Conservation (phyloP, 2,113 vertebrate species). For the Oplegnathus fasciatus region DNA sequence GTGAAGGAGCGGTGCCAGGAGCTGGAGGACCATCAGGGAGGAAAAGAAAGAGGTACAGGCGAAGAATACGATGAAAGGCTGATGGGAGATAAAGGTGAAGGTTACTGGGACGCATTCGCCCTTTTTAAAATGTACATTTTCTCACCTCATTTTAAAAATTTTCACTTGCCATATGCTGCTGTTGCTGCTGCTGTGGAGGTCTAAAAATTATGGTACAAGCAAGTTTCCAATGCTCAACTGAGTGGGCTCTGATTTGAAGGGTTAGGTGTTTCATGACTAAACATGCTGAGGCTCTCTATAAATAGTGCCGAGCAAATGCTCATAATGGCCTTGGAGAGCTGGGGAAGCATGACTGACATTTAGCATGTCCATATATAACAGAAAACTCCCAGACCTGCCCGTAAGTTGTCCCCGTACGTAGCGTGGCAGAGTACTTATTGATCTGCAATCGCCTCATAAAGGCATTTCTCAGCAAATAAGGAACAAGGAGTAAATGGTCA, state of each 20-base stretch:
- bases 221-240: slow-evolving; percentile 42
- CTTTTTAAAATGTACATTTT: slow-evolving; percentile 31
- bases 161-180: slow-evolving; percentile 20
- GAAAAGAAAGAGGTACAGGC: slow-evolving; percentile 35
- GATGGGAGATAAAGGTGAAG: slow-evolving; percentile 53
- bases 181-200: slow-evolving; percentile 20
- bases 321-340: slow-evolving; percentile 72
- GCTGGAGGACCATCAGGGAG: slow-evolving; percentile 33
- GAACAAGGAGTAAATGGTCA: slow-evolving; percentile 51
- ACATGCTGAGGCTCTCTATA: slow-evolving; percentile 75
- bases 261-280: slow-evolving; percentile 79
- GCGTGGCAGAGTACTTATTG: slow-evolving; percentile 64
- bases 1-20: slow-evolving; percentile 37
- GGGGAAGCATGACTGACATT: slow-evolving; percentile 75
- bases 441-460: slow-evolving; percentile 69
- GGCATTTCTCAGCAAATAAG: slow-evolving; percentile 76
- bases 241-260: slow-evolving; percentile 64
- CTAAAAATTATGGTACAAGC: slow-evolving; percentile 39
- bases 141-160: neutral
- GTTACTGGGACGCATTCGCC: slow-evolving; percentile 21
- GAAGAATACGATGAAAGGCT: slow-evolving; percentile 42
- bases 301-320: slow-evolving; percentile 69
- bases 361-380: slow-evolving; percentile 75
- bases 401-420: slow-evolving; percentile 57
- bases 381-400: slow-evolving; percentile 58